phyloP scores from a whole-genome alignment of 2,888 invertebrate genomes.

The Ashinkailepas kermadecensis region DNA sequence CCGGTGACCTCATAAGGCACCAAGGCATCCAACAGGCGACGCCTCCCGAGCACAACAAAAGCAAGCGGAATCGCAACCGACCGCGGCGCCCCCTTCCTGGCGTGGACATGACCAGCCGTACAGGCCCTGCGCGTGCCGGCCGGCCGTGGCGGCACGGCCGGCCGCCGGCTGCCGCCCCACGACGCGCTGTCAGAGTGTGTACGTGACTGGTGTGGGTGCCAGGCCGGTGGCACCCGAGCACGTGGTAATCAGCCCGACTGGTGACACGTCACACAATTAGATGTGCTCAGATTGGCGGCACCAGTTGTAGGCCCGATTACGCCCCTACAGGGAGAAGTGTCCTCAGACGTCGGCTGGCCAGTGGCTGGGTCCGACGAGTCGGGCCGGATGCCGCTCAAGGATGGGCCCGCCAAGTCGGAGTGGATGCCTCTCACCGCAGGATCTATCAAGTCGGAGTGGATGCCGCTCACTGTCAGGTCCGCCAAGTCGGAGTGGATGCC shows the following conservation, averaged over 20 bases:
- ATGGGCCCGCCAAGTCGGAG: too few relatives aligned
- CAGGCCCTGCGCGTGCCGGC: not conserved
- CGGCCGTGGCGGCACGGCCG: not conserved
- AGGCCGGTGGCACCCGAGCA: constrained; percentile 4
- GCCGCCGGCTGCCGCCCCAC: not conserved
- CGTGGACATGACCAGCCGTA: not conserved
- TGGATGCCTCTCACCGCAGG: too few relatives aligned
- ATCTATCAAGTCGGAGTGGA: too few relatives aligned
- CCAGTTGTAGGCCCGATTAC: constrained; percentile 3
- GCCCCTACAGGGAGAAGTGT: too few relatives aligned
- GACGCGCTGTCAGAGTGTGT: not conserved
- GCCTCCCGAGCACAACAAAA: not conserved
- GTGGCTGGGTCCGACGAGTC: too few relatives aligned
- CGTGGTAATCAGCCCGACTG: not conserved
- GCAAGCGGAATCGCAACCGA: not conserved
- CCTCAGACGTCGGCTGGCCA: too few relatives aligned
- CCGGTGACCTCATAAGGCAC: too few relatives aligned
- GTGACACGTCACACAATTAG: not conserved
- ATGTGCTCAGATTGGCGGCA: not conserved
- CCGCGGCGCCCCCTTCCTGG: not conserved
- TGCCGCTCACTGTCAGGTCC: too few relatives aligned
- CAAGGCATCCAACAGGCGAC: too few relatives aligned
- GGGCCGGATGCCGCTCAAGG: too few relatives aligned
- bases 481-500: too few relatives aligned
- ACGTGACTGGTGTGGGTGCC: not conserved